Evolutionary conservation across 2,113 vertebrate genomes (phyloP).

Genomic region (Sapajus apella): DNA sequence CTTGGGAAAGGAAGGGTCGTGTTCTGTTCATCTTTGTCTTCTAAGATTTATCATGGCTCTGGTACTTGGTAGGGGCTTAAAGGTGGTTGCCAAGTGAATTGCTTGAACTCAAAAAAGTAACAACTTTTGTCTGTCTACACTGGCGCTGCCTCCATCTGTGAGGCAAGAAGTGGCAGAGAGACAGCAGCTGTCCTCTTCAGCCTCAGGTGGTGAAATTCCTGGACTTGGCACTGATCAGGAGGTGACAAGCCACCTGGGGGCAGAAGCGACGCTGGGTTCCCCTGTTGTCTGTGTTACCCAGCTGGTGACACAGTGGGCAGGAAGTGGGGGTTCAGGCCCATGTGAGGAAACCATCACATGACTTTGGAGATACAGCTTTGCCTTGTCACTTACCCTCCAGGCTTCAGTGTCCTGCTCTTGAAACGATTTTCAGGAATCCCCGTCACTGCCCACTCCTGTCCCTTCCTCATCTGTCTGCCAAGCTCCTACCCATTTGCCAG

Average conservation of each 20-base stretch:
- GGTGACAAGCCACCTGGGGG: neutral
- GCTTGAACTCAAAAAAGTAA: neutral
- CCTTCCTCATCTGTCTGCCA: neutral
- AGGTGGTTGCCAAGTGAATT: neutral
- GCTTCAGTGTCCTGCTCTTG: neutral
- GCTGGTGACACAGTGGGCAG: neutral
- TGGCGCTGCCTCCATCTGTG: accelerated
- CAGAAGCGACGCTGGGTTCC: neutral
- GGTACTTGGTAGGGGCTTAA: neutral
- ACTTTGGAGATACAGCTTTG: neutral
- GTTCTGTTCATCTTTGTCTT: neutral
- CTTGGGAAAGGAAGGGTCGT: neutral
- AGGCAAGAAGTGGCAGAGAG: neutral
- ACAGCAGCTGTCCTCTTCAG: neutral
- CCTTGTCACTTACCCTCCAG: neutral
- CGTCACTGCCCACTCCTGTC: neutral
- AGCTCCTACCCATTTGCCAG: neutral
- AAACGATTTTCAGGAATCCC: accelerated
- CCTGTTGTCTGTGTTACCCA: neutral
- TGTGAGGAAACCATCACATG: accelerated
- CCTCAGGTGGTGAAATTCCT: neutral
- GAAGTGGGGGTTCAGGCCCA: neutral
- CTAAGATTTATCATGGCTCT: neutral
- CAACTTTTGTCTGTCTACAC: accelerated
- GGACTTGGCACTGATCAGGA: neutral